Evolutionary conservation across 1,140 invertebrate genomes (phyloP).

Genomic region (Bombus terrestris): DNA sequence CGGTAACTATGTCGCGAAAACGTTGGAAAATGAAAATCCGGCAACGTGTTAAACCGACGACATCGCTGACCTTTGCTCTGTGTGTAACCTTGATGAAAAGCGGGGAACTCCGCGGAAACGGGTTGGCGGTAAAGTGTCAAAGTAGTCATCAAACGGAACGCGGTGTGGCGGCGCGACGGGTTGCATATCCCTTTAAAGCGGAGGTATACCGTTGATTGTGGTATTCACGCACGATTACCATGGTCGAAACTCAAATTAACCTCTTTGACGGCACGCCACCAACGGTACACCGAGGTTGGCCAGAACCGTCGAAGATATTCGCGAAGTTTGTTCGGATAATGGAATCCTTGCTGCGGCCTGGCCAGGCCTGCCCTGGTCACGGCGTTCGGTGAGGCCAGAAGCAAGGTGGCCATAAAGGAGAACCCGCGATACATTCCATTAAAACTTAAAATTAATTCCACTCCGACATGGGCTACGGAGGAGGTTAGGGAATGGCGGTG

Average conservation of each 20-base stretch:
- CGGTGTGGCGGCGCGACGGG: neutral
- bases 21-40: neutral
- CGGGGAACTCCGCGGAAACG: neutral
- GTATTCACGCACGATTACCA: slow-evolving; percentile 67
- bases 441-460: slow-evolving; percentile 81
- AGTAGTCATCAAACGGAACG: slow-evolving; percentile 13
- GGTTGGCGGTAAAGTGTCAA: slow-evolving; percentile 25
- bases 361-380: neutral
- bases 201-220: slow-evolving; percentile 64
- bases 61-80: slow-evolving; percentile 5
- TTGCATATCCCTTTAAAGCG: slow-evolving; percentile 8
- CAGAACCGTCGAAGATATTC: slow-evolving; percentile 59
- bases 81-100: neutral
- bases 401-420: slow-evolving; percentile 75
- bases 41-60: neutral
- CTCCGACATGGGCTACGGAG: slow-evolving; percentile 47
- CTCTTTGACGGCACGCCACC: slow-evolving; percentile 44
- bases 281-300: slow-evolving; percentile 33
- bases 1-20: neutral
- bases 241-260: slow-evolving; percentile 56
- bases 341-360: slow-evolving; percentile 65
- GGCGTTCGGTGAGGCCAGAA: slow-evolving; percentile 18
- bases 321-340: slow-evolving; percentile 75
- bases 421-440: slow-evolving; percentile 74
- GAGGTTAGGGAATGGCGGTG: slow-evolving; percentile 44